phyloP scores from a whole-genome alignment of 1,140 invertebrate genomes.

The Eulimnadia texana region DNA sequence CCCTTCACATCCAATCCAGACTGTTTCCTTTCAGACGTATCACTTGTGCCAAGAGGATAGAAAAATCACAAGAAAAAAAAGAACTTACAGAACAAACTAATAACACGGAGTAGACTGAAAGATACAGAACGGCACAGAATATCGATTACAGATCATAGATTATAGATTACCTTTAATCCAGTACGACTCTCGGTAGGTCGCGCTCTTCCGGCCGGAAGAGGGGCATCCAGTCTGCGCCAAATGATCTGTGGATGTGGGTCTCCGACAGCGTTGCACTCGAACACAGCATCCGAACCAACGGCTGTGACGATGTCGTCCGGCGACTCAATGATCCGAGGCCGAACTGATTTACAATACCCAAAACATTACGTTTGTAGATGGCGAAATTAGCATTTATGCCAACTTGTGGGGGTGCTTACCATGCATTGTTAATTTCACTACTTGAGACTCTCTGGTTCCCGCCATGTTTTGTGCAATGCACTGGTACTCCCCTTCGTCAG shows the following conservation, averaged over 20 bases:
- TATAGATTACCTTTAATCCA: slow-evolving; percentile 30
- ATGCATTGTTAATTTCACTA: slow-evolving; percentile 61
- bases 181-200: slow-evolving; percentile 1
- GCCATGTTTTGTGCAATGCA: slow-evolving; percentile 76
- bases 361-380: background rate
- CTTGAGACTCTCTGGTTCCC: slow-evolving; percentile 53
- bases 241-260: slow-evolving; percentile 72
- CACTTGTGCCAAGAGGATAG: no score
- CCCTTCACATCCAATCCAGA: no score
- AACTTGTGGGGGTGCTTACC: no score
- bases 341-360: slow-evolving; percentile 40
- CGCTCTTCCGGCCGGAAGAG: slow-evolving; percentile 27
- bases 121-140: background rate
- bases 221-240: slow-evolving; percentile 71
- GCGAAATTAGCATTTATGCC: no score
- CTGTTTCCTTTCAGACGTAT: no score
- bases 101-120: no score
- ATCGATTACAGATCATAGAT: no score
- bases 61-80: no score
- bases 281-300: slow-evolving; percentile 57
- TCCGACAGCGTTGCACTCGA: slow-evolving; percentile 66
- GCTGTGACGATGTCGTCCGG: slow-evolving; percentile 69
- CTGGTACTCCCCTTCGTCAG: slow-evolving; percentile 69
- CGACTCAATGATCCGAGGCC: slow-evolving; percentile 71
- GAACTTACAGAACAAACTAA: no score